Evolutionary conservation across 2,113 vertebrate species (phyloP).

Genomic region (pig (Sus scrofa)): T2T-Sscrofa CM000824.6:66620001-66620500

Average conservation of each 20-base stretch:
- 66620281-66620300: background rate
- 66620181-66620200: background rate
- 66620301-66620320: background rate
- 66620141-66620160: background rate
- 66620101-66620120: background rate
- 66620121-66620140: background rate
- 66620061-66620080: constrained; percentile 60
- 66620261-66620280: background rate
- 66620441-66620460: background rate
- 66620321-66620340: background rate
- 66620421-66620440: background rate
- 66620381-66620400: background rate
- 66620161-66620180: constrained; percentile 47
- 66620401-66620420: background rate
- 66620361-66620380: background rate
- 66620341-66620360: background rate
- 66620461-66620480: background rate
- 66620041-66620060: constrained; percentile 51
- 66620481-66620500: background rate
- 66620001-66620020: background rate
- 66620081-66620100: constrained; percentile 47
- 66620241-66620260: background rate
- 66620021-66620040: background rate
- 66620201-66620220: background rate
- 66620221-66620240: background rate